These are phyloP conservation scores for Chroicocephalus ridibundus DNA, from an alignment of 2,113 vertebrate genomes.

Conservation along the genomic window DNA sequence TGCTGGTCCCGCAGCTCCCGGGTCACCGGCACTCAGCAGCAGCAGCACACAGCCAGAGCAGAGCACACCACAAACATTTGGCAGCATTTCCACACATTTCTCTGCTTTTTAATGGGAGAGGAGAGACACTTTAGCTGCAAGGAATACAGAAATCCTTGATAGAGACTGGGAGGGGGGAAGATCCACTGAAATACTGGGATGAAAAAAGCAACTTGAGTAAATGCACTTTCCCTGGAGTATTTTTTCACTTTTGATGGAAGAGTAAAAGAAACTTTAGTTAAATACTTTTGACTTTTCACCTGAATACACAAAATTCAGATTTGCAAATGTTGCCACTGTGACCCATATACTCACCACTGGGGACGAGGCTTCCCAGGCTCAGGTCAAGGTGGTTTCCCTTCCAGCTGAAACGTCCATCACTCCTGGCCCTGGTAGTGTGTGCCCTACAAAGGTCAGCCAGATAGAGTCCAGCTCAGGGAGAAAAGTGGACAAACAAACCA, in stretches of 20 bases:
- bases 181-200: not conserved
- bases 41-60: not conserved
- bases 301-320: not conserved
- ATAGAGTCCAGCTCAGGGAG: not conserved
- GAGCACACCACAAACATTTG: not conserved
- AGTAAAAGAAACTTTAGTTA: not conserved
- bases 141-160: not conserved
- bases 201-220: not conserved
- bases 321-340: not conserved
- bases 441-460: not conserved
- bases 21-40: not conserved
- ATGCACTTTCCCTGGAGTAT: not conserved
- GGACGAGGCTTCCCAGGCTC: not conserved
- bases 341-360: not conserved
- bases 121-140: not conserved
- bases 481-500: not conserved
- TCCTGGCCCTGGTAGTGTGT: not conserved
- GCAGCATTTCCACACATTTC: not conserved
- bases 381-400: not conserved
- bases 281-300: not conserved
- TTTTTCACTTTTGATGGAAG: not conserved
- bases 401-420: not conserved
- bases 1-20: not conserved
- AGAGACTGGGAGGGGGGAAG: not conserved
- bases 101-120: not conserved